Percentiles rank a stretch among this genome's conserved stretches.
Conservation (phyloP, 2,888 invertebrate species). For the Coleophora flavipennella region DNA sequence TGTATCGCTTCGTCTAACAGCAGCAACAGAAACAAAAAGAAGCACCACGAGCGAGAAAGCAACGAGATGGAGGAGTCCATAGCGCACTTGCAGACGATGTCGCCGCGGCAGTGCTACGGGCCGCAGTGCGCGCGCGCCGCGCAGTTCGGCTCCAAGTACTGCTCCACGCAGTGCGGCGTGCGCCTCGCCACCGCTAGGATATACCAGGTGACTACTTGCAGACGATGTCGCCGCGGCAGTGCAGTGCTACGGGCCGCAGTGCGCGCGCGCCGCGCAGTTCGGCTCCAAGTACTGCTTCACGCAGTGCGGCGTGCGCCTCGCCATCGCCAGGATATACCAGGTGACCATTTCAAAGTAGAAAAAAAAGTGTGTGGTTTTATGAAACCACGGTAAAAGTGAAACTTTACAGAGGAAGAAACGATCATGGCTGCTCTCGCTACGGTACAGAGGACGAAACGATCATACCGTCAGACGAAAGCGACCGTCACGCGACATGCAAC, state of each 20-base stretch:
- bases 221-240: not conserved
- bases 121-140: slow-evolving; percentile 89
- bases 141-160: slow-evolving; percentile 89
- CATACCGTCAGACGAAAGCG: no score
- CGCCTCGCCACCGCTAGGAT: slow-evolving; percentile 89
- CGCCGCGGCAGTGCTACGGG: slow-evolving; percentile 90
- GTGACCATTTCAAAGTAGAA: slow-evolving; percentile 58
- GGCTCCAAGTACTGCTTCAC: slow-evolving; percentile 95
- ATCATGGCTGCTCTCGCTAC: no score
- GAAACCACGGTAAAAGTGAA: no score
- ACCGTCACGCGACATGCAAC: no score
- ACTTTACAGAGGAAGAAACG: no score
- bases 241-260: slow-evolving; percentile 95
- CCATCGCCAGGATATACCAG: slow-evolving; percentile 87
- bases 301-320: slow-evolving; percentile 91
- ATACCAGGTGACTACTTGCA: slow-evolving; percentile 74
- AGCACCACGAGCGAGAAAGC: slow-evolving; percentile 53
- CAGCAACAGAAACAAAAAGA: slow-evolving; percentile 53
- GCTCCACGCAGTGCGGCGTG: slow-evolving; percentile 92
- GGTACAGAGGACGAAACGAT: no score
- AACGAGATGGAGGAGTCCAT: slow-evolving; percentile 57
- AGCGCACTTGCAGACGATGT: slow-evolving; percentile 69
- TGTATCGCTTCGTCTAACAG: slow-evolving; percentile 17
- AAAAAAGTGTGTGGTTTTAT: no score
- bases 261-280: slow-evolving; percentile 81